These are phyloP conservation scores for Microctonus hyperodae DNA, from an alignment of 2,888 invertebrate genomes.

Conservation along the genomic window DNA sequence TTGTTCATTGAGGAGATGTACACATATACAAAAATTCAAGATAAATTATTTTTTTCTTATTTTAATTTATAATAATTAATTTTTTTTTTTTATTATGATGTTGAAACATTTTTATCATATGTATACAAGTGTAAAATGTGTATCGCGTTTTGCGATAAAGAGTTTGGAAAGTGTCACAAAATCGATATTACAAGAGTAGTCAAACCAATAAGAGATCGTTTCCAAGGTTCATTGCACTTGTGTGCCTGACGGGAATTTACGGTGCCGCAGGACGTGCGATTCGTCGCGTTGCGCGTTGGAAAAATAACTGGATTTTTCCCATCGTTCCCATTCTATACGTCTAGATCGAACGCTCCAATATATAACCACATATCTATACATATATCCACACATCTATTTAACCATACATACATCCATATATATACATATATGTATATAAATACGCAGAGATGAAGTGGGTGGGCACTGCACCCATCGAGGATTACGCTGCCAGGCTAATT, in stretches of 20 bases:
- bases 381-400: background rate
- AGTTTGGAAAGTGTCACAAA: background rate
- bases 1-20: too few species aligned
- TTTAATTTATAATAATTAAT: too few species aligned
- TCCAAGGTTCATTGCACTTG: background rate
- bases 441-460: background rate
- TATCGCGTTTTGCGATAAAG: too few species aligned
- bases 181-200: background rate
- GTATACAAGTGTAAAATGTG: too few species aligned
- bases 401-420: too few species aligned
- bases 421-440: too few species aligned
- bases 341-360: background rate
- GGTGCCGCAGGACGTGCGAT: constrained; percentile 1
- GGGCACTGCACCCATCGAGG: constrained; percentile 27
- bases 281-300: constrained; percentile 6
- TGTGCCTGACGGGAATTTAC: constrained; percentile 5
- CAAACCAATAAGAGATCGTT: background rate
- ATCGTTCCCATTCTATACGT: background rate
- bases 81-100: too few species aligned
- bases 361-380: background rate
- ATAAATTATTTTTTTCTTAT: too few species aligned
- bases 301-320: constrained; percentile 4
- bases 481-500: constrained; percentile 33
- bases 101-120: too few species aligned
- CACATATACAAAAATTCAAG: too few species aligned